Evolutionary conservation across 2,797 vertebrate species (phyloP).

Genomic region (Sphenopsis melanotis): DNA sequence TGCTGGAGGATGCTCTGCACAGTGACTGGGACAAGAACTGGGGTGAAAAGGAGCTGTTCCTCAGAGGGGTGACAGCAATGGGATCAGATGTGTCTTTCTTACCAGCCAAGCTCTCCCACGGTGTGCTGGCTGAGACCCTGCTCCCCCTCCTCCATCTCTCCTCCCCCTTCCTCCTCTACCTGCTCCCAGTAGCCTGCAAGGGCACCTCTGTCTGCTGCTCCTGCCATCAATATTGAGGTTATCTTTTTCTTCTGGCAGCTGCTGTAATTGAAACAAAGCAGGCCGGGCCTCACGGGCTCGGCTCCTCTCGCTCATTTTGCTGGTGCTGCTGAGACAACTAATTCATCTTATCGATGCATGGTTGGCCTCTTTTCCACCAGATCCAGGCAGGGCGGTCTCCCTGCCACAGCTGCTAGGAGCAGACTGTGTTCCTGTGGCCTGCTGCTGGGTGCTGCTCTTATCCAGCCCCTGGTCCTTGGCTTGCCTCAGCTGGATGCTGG

Average conservation of each 20-base stretch:
- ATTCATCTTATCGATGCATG: constrained; percentile 67
- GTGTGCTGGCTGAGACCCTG: neutral
- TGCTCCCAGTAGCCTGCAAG: constrained; percentile 51
- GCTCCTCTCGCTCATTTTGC: constrained; percentile 71
- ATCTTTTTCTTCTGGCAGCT: constrained; percentile 73
- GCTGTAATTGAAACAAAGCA: constrained; percentile 80
- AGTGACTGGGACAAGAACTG: neutral
- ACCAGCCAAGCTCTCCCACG: neutral
- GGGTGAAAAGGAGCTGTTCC: neutral
- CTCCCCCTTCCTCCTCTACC: constrained; percentile 30
- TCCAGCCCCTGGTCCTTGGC: neutral
- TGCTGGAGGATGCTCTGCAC: neutral
- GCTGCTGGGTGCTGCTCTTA: neutral
- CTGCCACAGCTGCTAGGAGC: neutral
- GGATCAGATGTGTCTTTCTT: neutral
- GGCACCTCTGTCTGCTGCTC: constrained; percentile 65
- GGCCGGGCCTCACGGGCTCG: constrained; percentile 70
- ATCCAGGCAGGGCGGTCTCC: neutral
- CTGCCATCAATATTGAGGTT: constrained; percentile 75
- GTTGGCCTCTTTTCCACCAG: constrained; percentile 69
- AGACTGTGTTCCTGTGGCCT: fast-evolving
- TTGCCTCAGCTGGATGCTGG: neutral
- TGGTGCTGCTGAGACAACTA: constrained; percentile 68
- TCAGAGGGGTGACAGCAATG: fast-evolving
- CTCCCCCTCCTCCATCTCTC: neutral